These are phyloP conservation scores for Calcarius lapponicus DNA, from an alignment of 2,797 vertebrate genomes.

Conservation along the genomic window DNA sequence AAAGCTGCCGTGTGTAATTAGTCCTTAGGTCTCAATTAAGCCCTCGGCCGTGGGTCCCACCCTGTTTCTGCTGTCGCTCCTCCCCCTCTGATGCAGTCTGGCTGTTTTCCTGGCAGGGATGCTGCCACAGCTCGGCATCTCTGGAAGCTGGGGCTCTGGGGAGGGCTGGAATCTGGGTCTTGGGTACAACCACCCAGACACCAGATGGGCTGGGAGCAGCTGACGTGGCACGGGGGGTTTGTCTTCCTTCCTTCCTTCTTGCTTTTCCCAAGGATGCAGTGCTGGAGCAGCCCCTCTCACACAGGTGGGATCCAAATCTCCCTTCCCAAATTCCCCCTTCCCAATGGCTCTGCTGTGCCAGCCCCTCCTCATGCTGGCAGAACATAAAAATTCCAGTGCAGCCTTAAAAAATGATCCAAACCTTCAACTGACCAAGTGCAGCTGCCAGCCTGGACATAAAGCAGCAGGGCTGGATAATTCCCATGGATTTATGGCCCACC, in stretches of 20 bases:
- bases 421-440: background rate
- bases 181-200: background rate
- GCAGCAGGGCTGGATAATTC: background rate
- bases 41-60: background rate
- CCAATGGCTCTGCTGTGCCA: background rate
- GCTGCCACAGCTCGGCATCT: background rate
- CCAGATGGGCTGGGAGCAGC: conserved; percentile 20
- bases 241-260: background rate
- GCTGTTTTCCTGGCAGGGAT: background rate
- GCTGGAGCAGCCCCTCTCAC: background rate
- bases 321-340: background rate
- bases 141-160: background rate
- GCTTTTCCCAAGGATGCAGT: background rate
- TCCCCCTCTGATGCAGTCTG: background rate
- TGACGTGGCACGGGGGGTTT: background rate
- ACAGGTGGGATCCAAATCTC: background rate
- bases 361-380: background rate
- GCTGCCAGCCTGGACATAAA: background rate
- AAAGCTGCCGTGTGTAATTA: background rate
- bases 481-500: background rate
- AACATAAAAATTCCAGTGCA: background rate
- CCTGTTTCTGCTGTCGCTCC: background rate
- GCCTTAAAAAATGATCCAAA: background rate
- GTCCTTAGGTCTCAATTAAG: background rate
- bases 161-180: background rate